Percentiles rank a stretch among this genome's conserved stretches.
Conservation (phyloP, 2,113 vertebrate species). For the Chaetops frenatus region DNA sequence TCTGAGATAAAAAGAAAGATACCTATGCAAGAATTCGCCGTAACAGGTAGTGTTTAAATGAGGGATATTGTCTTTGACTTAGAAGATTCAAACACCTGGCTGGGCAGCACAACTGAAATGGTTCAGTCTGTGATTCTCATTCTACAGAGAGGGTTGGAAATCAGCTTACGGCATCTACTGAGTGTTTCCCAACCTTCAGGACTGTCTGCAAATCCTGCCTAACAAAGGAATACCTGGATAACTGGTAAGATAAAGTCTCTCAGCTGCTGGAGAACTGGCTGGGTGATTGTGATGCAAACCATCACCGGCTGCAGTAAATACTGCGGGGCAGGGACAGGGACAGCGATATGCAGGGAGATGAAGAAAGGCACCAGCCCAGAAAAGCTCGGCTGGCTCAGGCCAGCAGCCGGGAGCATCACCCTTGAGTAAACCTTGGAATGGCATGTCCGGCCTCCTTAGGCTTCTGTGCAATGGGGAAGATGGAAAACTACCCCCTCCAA, state of each 20-base stretch:
- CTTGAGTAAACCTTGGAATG: neutral
- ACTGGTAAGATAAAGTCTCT: neutral
- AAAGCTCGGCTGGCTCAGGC: neutral
- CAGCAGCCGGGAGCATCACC: neutral
- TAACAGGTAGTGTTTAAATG: neutral
- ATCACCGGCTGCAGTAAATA: neutral
- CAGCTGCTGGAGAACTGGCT: neutral
- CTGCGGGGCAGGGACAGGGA: neutral
- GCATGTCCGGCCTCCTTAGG: neutral
- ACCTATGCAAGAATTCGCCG: neutral
- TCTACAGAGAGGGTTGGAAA: neutral
- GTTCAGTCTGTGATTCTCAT: neutral
- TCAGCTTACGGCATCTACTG: rapidly evolving
- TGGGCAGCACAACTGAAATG: neutral
- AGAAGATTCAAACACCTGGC: neutral
- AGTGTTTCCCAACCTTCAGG: neutral
- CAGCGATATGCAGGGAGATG: neutral
- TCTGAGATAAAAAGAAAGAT: neutral
- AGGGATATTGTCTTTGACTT: neutral
- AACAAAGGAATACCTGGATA: neutral
- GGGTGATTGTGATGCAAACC: neutral
- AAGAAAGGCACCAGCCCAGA: neutral
- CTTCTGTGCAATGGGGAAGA: neutral
- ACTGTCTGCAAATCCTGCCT: neutral
- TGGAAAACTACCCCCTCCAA: neutral